These are phyloP conservation scores for Hedya salicella DNA, from an alignment of 2,888 invertebrate genomes.

Conservation along the genomic window DNA sequence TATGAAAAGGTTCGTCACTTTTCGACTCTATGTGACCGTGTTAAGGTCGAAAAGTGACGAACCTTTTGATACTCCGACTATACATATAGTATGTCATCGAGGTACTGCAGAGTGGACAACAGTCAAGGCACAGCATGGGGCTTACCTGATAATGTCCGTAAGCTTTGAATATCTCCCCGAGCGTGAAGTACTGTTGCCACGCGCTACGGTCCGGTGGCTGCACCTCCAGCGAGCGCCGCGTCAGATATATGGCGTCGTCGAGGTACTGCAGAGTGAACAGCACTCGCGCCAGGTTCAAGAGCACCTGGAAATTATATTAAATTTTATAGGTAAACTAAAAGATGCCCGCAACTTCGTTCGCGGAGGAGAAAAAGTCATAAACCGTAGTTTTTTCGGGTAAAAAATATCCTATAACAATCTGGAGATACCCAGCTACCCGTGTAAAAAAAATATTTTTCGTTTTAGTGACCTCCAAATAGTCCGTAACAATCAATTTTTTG, in stretches of 20 bases:
- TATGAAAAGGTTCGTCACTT: no score
- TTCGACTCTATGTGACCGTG: no score
- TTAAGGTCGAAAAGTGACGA: no score
- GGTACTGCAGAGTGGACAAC: slow-evolving; percentile 93
- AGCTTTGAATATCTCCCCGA: slow-evolving; percentile 96
- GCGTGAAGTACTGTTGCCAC: slow-evolving; percentile 96
- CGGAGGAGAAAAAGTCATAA: no score
- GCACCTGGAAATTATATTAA: slow-evolving; percentile 76
- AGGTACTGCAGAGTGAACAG: slow-evolving; percentile 94
- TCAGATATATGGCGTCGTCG: slow-evolving; percentile 95
- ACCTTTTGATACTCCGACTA: no score
- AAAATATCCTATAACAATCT: no score
- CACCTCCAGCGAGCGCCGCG: slow-evolving; percentile 92
- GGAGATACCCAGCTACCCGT: no score
- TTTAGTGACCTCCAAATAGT: no score
- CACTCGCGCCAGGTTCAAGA: slow-evolving; percentile 93
- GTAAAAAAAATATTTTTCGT: no score
- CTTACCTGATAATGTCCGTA: slow-evolving; percentile 91
- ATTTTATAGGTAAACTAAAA: background rate
- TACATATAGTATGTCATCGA: slow-evolving; percentile 96
- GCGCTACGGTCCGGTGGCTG: slow-evolving; percentile 94
- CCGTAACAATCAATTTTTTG: no score
- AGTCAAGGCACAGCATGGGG: slow-evolving; percentile 83
- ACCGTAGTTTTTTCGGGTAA: no score
- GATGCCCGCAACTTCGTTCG: no score